A percentile compares a stretch with the other conserved stretches of the same genome.
These are phyloP conservation scores for Glossophaga mutica DNA, from an alignment of 2,797 vertebrate genomes.

Conservation along the genomic window DNA sequence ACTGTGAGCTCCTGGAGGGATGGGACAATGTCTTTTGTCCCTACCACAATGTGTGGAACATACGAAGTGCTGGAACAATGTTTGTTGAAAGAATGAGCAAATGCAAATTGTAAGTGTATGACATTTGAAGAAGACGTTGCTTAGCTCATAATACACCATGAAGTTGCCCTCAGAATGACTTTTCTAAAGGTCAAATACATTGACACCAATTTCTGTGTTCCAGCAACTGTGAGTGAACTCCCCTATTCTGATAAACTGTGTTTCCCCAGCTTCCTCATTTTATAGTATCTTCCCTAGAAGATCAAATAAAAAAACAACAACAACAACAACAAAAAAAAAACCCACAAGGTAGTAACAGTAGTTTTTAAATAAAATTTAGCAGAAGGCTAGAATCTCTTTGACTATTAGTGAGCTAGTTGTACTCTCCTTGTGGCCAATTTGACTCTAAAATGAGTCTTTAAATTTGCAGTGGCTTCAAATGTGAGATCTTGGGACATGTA, in stretches of 20 bases:
- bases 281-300: not conserved
- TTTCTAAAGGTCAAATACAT: slow-evolving; percentile 31
- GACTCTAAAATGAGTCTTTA: not conserved
- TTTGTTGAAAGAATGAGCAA: not conserved
- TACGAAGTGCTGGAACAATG: not conserved
- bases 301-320: not conserved
- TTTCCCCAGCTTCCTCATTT: slow-evolving; percentile 26
- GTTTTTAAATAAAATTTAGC: not conserved
- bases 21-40: not conserved
- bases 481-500: not conserved
- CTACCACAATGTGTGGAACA: not conserved
- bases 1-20: not conserved
- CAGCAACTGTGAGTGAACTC: not conserved
- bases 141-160: slow-evolving; percentile 2
- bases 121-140: not conserved
- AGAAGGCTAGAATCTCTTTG: not conserved
- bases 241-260: not conserved
- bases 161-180: slow-evolving; percentile 12
- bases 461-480: not conserved
- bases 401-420: not conserved
- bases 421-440: not conserved
- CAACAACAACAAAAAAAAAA: slow-evolving; percentile 7
- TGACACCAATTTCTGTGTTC: slow-evolving; percentile 47
- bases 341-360: not conserved
- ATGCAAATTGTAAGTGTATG: not conserved